These are phyloP conservation scores for Nettapus auritus DNA, from an alignment of 2,113 vertebrate genomes.

Conservation along the genomic window DNA sequence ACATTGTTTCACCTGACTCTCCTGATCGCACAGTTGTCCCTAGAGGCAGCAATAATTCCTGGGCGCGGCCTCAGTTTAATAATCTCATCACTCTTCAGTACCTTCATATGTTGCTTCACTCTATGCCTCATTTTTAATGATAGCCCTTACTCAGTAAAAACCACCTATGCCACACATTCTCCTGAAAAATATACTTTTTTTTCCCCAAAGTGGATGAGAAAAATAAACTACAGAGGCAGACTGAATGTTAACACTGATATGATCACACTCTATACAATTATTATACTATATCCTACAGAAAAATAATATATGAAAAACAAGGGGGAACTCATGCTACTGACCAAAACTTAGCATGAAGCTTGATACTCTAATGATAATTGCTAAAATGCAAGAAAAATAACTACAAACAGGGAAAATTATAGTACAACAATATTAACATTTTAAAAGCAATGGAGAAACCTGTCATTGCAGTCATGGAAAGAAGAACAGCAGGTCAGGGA, in stretches of 20 bases:
- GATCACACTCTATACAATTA: neutral
- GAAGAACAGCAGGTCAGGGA: neutral
- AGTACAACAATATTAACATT: neutral
- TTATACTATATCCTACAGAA: neutral
- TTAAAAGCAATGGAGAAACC: neutral
- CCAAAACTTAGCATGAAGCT: neutral
- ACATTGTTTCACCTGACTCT: neutral
- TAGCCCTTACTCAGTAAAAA: slow-evolving; percentile 14
- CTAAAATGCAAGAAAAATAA: neutral
- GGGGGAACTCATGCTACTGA: neutral
- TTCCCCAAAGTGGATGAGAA: neutral
- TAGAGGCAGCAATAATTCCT: neutral
- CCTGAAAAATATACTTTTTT: neutral
- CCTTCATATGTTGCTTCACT: neutral
- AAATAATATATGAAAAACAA: neutral
- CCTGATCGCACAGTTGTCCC: neutral
- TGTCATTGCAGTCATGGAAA: neutral
- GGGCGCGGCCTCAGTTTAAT: neutral
- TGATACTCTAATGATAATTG: neutral
- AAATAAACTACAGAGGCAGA: neutral
- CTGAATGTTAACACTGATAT: neutral
- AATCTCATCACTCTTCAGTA: neutral
- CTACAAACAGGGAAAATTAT: neutral
- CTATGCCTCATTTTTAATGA: neutral
- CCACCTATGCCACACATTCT: neutral